Evolutionary conservation across 2,797 vertebrate species (phyloP).

Genomic region (Taenioides sp.): DNA sequence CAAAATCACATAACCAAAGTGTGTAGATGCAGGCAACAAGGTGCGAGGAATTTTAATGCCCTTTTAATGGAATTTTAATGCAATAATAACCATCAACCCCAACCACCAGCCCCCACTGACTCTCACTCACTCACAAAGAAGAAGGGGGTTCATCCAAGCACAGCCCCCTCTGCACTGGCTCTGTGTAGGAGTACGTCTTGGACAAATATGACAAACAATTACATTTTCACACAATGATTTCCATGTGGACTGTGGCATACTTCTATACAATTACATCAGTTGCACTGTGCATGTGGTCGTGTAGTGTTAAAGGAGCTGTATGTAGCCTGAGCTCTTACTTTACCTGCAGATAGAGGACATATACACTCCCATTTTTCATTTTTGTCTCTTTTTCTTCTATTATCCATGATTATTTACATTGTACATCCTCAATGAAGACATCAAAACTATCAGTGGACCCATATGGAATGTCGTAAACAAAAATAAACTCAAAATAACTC

Average conservation of each 20-base stretch:
- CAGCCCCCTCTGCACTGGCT: conserved; percentile 32
- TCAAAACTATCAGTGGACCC: no score
- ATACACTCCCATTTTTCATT: no score
- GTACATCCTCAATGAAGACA: no score
- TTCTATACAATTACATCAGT: background rate
- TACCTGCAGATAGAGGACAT: no score
- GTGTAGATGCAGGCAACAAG: conserved; percentile 65
- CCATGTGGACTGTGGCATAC: background rate
- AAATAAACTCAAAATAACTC: no score
- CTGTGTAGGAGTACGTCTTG: conserved; percentile 45
- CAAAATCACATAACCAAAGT: conserved; percentile 1
- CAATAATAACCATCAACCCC: conserved; percentile 55
- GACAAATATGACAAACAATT: conserved; percentile 17
- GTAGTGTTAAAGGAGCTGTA: background rate
- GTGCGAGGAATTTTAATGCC: conserved; percentile 74
- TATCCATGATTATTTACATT: no score
- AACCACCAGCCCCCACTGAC: conserved; percentile 57
- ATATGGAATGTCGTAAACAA: no score
- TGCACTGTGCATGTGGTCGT: background rate
- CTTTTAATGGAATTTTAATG: no score
- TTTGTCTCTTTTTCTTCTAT: no score
- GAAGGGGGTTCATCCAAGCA: conserved; percentile 27
- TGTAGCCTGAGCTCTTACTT: background rate
- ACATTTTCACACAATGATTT: background rate
- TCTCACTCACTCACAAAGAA: conserved; percentile 43